Base-by-base conservation (phyloP, 2,888 invertebrate species). In the Drosophila subquinaria region DNA sequence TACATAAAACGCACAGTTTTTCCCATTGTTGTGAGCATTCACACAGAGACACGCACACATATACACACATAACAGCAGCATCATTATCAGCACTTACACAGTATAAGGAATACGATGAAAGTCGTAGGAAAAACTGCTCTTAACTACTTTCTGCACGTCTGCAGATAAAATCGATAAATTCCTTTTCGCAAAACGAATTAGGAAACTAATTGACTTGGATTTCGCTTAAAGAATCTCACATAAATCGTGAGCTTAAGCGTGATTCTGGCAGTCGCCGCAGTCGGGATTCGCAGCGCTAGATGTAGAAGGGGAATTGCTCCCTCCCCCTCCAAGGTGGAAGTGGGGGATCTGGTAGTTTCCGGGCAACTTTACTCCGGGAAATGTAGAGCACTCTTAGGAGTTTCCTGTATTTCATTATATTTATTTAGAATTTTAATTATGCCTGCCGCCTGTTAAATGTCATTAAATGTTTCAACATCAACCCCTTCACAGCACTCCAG, bases 111-210 rank as follows among this genome's bases (percentile, higher is more conserved):
- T 70, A 63, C 51, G 55, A 60, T 64, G 65, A 68, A 73, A 78
- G 69, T 73, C 52, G 65, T 61, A 53, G 77, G 70, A 64, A 69
- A 72, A 82, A 86, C 88, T 86, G 84, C 71, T 83, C 87, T 86
- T 87, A 90, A 89, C 89, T 90, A 86, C 86, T 86, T 86, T 90
- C 86, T 90, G 86, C 90, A 86, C 86, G 86, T 90, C 89, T 88
- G 87, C 89, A 88, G 86, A 86, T 86, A 90, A 90, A 86, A 86
- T 86, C 86, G 89, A 86, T 86, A 86, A 87, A 86, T 86, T 86
- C 84, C 89, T 90, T 88, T 89, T 83, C 89, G 84, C 79, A 90
- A 90, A 86, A 90, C 90, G 86, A 86, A 86, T 86, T 86, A 90
- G 89, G 86, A 86, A 86, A 90, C 86, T 90, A 86, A 86, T 86